Percentiles rank a stretch among this genome's conserved stretches.
Conservation (phyloP, 1,140 invertebrate species). For the Eupristina koningsbergeri region DNA sequence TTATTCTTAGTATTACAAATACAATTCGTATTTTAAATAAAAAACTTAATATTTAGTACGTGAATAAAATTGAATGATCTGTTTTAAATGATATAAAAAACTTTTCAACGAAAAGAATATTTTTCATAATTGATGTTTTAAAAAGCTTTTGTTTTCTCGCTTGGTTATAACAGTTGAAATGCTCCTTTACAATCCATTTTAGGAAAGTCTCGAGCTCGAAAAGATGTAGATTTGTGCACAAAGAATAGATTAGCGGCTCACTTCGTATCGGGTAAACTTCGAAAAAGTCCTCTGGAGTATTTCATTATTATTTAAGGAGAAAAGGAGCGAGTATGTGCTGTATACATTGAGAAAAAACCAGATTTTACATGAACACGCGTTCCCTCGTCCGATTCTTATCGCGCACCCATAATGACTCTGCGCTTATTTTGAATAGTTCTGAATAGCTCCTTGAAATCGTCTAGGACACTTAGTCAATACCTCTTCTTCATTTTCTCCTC, state of each 20-base stretch:
- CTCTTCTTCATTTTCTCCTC: conserved; percentile 30
- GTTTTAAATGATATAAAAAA: no score
- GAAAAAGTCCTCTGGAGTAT: background rate
- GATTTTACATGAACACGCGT: conserved; percentile 38
- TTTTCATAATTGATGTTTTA: no score
- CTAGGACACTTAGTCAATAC: conserved; percentile 41
- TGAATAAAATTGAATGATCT: no score
- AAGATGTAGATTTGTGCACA: background rate
- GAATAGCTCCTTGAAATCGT: conserved; percentile 37
- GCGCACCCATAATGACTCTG: conserved; percentile 34
- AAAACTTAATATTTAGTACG: no score
- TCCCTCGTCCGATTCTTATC: conserved; percentile 35
- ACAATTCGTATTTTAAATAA: no score
- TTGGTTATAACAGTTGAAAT: no score
- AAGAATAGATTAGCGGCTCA: background rate
- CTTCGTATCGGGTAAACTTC: background rate
- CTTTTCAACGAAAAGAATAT: no score
- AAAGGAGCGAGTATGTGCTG: background rate
- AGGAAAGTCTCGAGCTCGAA: no score
- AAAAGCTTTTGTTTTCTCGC: no score
- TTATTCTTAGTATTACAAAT: no score
- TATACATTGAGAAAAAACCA: background rate
- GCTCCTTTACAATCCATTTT: no score
- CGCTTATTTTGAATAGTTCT: conserved; percentile 45
- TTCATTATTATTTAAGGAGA: conserved; percentile 23